Base-by-base conservation (phyloP, 2,113 vertebrate species). In the Sisor rabdophorus region DNA sequence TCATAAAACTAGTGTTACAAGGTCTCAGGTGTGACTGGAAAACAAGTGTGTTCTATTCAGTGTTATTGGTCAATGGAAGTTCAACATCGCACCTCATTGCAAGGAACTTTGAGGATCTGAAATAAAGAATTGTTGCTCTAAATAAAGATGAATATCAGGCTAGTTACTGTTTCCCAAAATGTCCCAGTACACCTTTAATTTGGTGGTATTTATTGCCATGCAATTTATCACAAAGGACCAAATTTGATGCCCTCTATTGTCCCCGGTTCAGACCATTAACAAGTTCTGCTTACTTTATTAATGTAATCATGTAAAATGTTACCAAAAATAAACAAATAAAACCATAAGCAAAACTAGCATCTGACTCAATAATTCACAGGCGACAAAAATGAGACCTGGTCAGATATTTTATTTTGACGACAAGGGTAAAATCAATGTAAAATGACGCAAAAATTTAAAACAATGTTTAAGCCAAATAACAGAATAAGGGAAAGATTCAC, bases 351-450 rank as follows among this genome's bases (percentile, higher is more conserved):
- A 4, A 40, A 36, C 32, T 36, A 7, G 17, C 16, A 44, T 48
- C 44, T 22, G 9, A 28, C 16, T 19, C 7, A 19, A 47, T 28
- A 16, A 71, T 11, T 24, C 56, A 24, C 16, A 11, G 24, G 75
- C 26, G 65, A 60, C 9, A 44, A 16, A 56, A 50, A 54, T 15
- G 50, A 50, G 61, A 68, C 87, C 77, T 81, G 84, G 88, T 90
- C 79, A 87, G 83, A 87, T 81, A 77, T 87, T 92, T 92, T 91
- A 92, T 90, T 92, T 89, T 86, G 88, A 91, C 89, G 86, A 89
- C 89, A 87, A 90, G 86, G 89, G 84, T 89, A 89, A 90, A 91
- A 90, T 84, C 85, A 90, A 89, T 90, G 88, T 90, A 91, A 89
- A 89, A 88, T 85, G 83, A 91, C 88, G 89, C 88, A 81, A 1